Evolutionary conservation across 1,140 invertebrate genomes (phyloP).

Genomic region (Leptoteleia sp.): DNA sequence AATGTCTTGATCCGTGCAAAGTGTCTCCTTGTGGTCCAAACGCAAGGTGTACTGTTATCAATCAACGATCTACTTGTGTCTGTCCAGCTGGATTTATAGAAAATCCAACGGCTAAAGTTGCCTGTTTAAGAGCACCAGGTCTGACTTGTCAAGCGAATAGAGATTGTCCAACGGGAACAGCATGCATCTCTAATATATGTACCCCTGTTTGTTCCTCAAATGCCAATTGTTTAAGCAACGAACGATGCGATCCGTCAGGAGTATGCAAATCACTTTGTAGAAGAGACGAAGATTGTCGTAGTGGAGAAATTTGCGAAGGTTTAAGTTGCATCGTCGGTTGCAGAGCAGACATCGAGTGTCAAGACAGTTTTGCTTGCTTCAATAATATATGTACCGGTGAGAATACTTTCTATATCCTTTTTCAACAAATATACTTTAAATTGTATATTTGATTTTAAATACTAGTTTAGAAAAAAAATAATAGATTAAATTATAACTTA

Average conservation of each 20-base stretch:
- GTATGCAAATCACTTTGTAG: slow-evolving; percentile 87
- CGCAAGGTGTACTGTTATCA: slow-evolving; percentile 89
- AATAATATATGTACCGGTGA: slow-evolving; percentile 87
- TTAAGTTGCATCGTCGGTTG: slow-evolving; percentile 90
- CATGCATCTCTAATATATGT: slow-evolving; percentile 88
- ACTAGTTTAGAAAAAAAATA: no score
- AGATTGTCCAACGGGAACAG: slow-evolving; percentile 86
- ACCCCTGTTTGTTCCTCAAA: slow-evolving; percentile 88
- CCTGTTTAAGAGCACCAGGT: slow-evolving; percentile 89
- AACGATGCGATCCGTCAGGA: slow-evolving; percentile 85
- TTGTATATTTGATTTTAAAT: no score
- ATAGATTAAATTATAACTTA: no score
- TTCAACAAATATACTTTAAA: no score
- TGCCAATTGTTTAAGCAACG: slow-evolving; percentile 89
- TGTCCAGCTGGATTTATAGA: slow-evolving; percentile 90
- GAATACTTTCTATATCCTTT: no score
- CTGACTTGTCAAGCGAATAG: slow-evolving; percentile 86
- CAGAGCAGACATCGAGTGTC: slow-evolving; percentile 89
- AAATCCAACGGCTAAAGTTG: slow-evolving; percentile 90
- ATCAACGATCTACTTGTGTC: slow-evolving; percentile 90
- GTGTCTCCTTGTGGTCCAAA: slow-evolving; percentile 91
- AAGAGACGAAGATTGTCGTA: slow-evolving; percentile 89
- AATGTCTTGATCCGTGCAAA: slow-evolving; percentile 90
- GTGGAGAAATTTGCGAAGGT: slow-evolving; percentile 91
- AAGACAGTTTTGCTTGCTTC: slow-evolving; percentile 85